phyloP scores from a whole-genome alignment of 2,797 vertebrate species.

The Balearica regulorum region DNA sequence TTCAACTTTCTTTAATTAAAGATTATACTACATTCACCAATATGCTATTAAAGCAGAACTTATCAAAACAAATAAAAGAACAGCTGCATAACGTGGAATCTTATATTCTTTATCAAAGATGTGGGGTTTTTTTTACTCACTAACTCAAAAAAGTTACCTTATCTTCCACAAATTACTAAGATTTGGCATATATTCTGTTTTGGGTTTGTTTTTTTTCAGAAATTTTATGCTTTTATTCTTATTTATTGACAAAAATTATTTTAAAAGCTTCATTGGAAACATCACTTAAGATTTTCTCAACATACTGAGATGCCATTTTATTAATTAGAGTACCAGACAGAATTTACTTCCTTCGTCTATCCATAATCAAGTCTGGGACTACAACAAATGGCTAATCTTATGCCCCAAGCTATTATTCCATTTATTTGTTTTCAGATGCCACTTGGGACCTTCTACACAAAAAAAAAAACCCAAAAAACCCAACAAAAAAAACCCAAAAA shows the following conservation, averaged over 20 bases:
- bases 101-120: background rate
- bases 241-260: background rate
- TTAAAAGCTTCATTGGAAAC: background rate
- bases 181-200: background rate
- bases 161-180: background rate
- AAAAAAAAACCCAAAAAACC: no score
- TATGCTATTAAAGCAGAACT: background rate
- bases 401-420: background rate
- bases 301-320: background rate
- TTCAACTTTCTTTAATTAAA: background rate
- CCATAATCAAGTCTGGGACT: background rate
- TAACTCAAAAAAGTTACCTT: background rate
- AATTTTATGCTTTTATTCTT: background rate
- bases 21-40: background rate
- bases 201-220: background rate
- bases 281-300: background rate
- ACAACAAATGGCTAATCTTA: background rate
- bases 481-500: background rate
- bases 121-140: rapidly evolving
- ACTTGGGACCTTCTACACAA: background rate
- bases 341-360: background rate
- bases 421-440: background rate
- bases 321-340: background rate
- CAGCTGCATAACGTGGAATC: background rate
- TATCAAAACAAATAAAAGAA: background rate